Evolutionary conservation across 2,888 invertebrate genomes (phyloP).

Genomic region (Coenonympha glycerion): DNA sequence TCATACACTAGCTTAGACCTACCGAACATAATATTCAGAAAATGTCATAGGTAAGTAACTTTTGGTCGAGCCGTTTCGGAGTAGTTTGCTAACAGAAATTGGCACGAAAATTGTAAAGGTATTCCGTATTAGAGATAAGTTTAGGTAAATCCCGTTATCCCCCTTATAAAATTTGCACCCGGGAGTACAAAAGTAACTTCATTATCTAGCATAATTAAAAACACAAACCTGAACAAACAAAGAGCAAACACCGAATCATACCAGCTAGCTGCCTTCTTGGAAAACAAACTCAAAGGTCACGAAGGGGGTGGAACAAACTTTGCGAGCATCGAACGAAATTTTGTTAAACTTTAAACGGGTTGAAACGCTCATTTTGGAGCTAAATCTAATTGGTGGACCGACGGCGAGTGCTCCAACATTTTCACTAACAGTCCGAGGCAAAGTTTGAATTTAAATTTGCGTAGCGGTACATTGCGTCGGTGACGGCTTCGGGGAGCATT

Average conservation of each 20-base stretch:
- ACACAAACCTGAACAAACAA: slow-evolving; percentile 57
- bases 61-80: no score
- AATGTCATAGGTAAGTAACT: no score
- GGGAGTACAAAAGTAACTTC: not conserved
- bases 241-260: slow-evolving; percentile 60
- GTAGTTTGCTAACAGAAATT: no score
- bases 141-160: no score
- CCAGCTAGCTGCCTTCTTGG: slow-evolving; percentile 51
- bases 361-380: slow-evolving; percentile 65
- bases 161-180: not conserved
- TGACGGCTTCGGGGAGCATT: slow-evolving; percentile 53
- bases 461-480: slow-evolving; percentile 70
- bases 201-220: slow-evolving; percentile 8
- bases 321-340: slow-evolving; percentile 56
- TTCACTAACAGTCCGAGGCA: slow-evolving; percentile 59
- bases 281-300: slow-evolving; percentile 49
- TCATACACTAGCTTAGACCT: no score
- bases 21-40: no score
- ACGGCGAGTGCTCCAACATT: slow-evolving; percentile 60
- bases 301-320: slow-evolving; percentile 47
- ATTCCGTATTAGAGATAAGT: no score
- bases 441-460: slow-evolving; percentile 70
- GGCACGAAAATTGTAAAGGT: no score
- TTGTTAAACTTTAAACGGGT: slow-evolving; percentile 54
- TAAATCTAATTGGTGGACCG: slow-evolving; percentile 62